A percentile compares a stretch with the other conserved stretches of the same genome.
Conservation (phyloP, 2,888 invertebrate species). For the Cremastobaeus sp. region DNA sequence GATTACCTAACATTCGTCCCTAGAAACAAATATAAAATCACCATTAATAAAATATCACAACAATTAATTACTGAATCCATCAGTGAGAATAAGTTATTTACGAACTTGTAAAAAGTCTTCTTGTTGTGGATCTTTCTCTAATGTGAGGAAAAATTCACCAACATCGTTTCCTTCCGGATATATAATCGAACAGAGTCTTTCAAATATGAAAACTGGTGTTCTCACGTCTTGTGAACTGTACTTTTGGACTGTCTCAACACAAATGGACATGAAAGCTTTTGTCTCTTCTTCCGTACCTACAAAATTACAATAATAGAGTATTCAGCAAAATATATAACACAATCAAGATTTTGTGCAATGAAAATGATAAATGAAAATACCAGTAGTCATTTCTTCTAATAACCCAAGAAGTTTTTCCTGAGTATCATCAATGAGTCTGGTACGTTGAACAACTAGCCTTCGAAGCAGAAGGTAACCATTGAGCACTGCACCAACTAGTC, state of each 20-base stretch:
- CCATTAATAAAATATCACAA: slow-evolving; percentile 7
- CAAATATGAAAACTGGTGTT: slow-evolving; percentile 98
- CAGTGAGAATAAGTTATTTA: background rate
- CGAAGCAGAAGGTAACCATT: slow-evolving; percentile 95
- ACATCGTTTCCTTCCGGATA: slow-evolving; percentile 98
- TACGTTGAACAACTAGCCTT: slow-evolving; percentile 94
- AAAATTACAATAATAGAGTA: no score
- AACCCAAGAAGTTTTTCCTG: slow-evolving; percentile 95
- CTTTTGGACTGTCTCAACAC: slow-evolving; percentile 96
- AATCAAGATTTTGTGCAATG: background rate
- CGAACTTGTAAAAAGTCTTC: slow-evolving; percentile 95
- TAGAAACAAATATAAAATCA: slow-evolving; percentile 67
- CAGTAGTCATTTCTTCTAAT: slow-evolving; percentile 96
- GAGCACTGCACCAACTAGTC: slow-evolving; percentile 92
- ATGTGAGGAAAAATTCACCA: slow-evolving; percentile 95
- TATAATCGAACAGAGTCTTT: slow-evolving; percentile 94
- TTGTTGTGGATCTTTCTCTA: slow-evolving; percentile 99
- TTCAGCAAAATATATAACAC: no score
- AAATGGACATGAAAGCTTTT: slow-evolving; percentile 97
- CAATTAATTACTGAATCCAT: no score
- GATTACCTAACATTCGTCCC: slow-evolving; percentile 98
- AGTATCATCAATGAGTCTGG: slow-evolving; percentile 96
- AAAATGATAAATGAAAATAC: slow-evolving; percentile 74
- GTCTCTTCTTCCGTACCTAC: slow-evolving; percentile 96
- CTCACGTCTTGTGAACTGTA: slow-evolving; percentile 94